Conservation (phyloP, 2,113 vertebrate genomes). For the Gambusia affinis region DNA sequence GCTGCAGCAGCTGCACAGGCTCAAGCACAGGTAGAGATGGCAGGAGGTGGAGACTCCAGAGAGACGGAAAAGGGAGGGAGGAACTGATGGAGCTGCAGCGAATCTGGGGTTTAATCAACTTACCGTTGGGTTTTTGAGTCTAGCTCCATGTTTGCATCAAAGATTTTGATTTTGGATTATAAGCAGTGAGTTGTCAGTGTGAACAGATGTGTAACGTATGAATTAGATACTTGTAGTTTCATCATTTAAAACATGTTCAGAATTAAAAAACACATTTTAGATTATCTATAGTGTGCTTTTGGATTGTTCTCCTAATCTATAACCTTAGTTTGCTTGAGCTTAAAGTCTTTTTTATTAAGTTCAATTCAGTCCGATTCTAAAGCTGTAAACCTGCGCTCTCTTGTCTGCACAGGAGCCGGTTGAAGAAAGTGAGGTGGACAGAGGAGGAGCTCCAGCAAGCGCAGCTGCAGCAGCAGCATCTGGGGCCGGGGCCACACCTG, state of each 20-base stretch:
- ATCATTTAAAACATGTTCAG: not conserved
- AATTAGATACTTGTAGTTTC: not conserved
- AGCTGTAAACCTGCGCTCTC: not conserved
- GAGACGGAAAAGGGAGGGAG: not conserved
- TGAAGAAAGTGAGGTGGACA: conserved; percentile 53
- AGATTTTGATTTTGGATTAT: not conserved
- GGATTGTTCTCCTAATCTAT: not conserved
- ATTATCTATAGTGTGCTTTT: not conserved
- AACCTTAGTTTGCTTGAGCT: not conserved
- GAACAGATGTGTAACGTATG: not conserved
- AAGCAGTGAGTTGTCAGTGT: not conserved
- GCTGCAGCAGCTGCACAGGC: conserved; percentile 61
- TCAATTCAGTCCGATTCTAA: too few relatives aligned
- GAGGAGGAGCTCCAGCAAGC: conserved; percentile 65
- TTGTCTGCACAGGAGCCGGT: conserved; percentile 45
- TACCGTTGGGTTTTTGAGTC: not conserved
- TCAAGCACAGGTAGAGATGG: conserved; percentile 68
- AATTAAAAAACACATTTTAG: not conserved
- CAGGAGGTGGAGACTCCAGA: not conserved
- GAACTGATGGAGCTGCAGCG: conserved; percentile 7
- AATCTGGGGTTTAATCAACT: not conserved
- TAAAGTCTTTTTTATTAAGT: not conserved
- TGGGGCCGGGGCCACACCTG: conserved; percentile 53
- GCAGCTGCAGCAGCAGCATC: conserved; percentile 39
- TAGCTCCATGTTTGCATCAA: not conserved